Conservation (phyloP, 2,113 vertebrate genomes). For the Enhydra lutris region DNA sequence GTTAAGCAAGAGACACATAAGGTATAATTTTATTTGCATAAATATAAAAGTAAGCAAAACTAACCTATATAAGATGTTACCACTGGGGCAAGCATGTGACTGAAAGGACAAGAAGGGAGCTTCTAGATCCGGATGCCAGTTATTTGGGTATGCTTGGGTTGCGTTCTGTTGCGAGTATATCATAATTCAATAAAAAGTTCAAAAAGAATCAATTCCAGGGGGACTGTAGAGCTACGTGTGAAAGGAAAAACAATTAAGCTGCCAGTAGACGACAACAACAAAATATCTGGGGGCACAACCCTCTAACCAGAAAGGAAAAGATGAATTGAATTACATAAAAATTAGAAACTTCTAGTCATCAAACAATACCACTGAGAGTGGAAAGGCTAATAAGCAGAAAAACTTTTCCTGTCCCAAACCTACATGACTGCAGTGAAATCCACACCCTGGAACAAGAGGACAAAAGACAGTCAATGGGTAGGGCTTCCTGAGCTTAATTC, state of each 20-base stretch:
- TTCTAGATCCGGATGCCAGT: background rate
- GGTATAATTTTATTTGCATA: background rate
- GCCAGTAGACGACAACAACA: background rate
- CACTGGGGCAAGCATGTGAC: background rate
- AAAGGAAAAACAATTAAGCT: background rate
- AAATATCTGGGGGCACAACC: background rate
- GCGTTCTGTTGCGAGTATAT: background rate
- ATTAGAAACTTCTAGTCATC: background rate
- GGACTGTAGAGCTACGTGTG: background rate
- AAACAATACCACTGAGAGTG: background rate
- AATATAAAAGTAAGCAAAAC: background rate
- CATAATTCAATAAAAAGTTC: background rate
- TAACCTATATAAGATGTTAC: background rate
- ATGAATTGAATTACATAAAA: background rate
- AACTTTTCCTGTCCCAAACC: conserved; percentile 13
- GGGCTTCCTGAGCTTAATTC: background rate
- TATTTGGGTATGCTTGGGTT: background rate
- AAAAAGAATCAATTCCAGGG: background rate
- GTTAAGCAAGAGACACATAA: background rate
- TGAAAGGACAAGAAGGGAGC: background rate
- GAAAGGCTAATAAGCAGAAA: conserved; percentile 6
- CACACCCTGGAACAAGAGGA: background rate
- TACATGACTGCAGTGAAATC: background rate
- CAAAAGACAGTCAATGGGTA: background rate
- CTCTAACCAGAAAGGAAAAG: background rate